These are phyloP conservation scores for Epizoanthus fatuus DNA, from an alignment of 92 coral and sea anemone genomes.

Conservation along the genomic window DNA sequence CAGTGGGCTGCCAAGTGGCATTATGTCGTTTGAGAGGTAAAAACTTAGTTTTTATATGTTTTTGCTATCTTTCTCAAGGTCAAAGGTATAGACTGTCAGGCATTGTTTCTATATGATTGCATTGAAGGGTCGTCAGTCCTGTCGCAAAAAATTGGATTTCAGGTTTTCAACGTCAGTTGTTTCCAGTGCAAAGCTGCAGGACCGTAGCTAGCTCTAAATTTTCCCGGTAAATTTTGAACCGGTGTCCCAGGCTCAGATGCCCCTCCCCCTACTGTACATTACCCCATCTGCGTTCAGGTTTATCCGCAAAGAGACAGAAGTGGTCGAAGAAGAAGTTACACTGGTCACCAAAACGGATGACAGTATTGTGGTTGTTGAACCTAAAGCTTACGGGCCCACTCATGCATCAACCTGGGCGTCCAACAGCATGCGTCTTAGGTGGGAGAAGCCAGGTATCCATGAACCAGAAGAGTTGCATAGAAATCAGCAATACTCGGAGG, in stretches of 20 bases:
- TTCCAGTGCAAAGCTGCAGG: no score
- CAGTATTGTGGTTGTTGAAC: conserved; percentile 52
- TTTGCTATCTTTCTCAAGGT: conserved; percentile 35
- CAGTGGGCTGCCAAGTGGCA: conserved; percentile 33
- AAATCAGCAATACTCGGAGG: background rate
- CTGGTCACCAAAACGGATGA: conserved; percentile 50
- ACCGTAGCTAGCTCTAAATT: no score
- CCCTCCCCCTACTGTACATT: conserved; percentile 21
- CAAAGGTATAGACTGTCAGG: conserved; percentile 13
- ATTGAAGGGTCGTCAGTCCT: no score
- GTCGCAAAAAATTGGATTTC: no score
- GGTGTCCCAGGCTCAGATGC: no score
- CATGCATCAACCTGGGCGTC: conserved; percentile 64
- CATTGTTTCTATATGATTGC: background rate
- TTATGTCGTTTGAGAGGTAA: conserved; percentile 35
- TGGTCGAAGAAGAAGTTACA: conserved; percentile 47
- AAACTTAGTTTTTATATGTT: conserved; percentile 10
- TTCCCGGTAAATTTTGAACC: no score
- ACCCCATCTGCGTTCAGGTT: conserved; percentile 54
- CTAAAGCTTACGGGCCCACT: conserved; percentile 63
- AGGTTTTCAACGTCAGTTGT: no score
- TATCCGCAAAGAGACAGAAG: conserved; percentile 45
- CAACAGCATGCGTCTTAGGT: background rate
- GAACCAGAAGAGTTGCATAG: background rate
- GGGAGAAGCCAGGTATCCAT: background rate